A percentile compares a stretch with the other conserved stretches of the same genome.
phyloP scores from a whole-genome alignment of 2,113 vertebrate genomes.

The Brachionichthys hirsutus region DNA sequence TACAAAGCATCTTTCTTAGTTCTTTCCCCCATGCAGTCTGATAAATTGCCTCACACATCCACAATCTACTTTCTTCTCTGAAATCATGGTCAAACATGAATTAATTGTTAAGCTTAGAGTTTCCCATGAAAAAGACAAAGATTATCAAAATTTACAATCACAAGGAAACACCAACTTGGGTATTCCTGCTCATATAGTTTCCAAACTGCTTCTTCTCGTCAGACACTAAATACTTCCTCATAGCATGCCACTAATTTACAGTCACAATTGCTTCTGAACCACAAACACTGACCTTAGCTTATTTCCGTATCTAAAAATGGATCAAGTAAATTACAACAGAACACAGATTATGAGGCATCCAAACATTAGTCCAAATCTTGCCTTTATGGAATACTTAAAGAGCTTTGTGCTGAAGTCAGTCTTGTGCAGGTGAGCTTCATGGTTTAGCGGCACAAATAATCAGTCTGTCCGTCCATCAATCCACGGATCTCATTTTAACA shows the following conservation, averaged over 20 bases:
- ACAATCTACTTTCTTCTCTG: no score
- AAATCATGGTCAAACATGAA: no score
- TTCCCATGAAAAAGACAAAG: no score
- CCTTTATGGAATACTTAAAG: conserved; percentile 5
- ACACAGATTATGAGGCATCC: not conserved
- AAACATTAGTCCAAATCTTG: not conserved
- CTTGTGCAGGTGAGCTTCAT: not conserved
- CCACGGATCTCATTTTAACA: not conserved
- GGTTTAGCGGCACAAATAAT: not conserved
- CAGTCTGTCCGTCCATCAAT: not conserved
- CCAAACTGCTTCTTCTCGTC: conserved; percentile 1
- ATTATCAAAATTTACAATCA: no score
- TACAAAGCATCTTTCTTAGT: no score
- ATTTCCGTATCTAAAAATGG: not conserved
- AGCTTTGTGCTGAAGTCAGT: conserved; percentile 25
- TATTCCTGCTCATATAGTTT: no score
- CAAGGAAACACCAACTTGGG: no score
- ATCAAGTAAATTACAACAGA: not conserved
- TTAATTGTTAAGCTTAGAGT: no score
- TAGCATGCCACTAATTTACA: not conserved
- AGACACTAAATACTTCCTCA: not conserved
- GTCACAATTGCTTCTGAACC: not conserved
- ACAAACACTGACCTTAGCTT: not conserved
- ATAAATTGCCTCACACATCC: no score
- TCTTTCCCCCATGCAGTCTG: no score